A percentile compares a stretch with the other conserved stretches of the same genome.
phyloP scores from a whole-genome alignment of 2,113 vertebrate species.

The Silurus meridionalis region DNA sequence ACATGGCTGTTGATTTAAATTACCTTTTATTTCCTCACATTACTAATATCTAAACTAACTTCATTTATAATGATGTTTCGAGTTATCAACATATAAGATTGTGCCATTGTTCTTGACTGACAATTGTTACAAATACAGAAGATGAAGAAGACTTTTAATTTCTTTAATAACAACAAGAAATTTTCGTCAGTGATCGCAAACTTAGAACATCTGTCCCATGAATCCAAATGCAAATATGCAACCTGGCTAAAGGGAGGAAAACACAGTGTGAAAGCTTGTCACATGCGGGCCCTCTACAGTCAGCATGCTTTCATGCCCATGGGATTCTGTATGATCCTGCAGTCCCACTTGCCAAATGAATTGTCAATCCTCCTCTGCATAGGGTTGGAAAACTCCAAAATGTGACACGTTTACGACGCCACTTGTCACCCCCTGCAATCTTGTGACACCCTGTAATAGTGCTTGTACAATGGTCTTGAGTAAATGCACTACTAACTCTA shows the following conservation, averaged over 20 bases:
- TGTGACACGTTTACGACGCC: conserved; percentile 13
- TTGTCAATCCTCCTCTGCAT: conserved; percentile 19
- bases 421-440: conserved; percentile 21
- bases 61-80: background rate
- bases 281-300: background rate
- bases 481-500: conserved; percentile 23
- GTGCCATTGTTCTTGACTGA: background rate
- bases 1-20: background rate
- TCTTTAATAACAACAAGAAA: background rate
- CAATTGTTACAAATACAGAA: background rate
- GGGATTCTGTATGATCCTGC: conserved; percentile 23
- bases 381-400: conserved; percentile 14
- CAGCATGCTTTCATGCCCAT: background rate
- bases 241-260: background rate
- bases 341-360: background rate
- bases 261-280: conserved; percentile 13
- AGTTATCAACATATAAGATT: background rate
- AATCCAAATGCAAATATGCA: background rate
- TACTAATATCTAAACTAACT: background rate
- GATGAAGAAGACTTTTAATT: background rate
- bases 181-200: background rate
- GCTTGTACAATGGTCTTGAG: conserved; percentile 16
- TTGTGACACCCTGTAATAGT: conserved; percentile 16
- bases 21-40: background rate
- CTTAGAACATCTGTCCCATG: background rate